Base-by-base conservation (phyloP, 1,140 invertebrate genomes). In the Papilio dardanus region DNA sequence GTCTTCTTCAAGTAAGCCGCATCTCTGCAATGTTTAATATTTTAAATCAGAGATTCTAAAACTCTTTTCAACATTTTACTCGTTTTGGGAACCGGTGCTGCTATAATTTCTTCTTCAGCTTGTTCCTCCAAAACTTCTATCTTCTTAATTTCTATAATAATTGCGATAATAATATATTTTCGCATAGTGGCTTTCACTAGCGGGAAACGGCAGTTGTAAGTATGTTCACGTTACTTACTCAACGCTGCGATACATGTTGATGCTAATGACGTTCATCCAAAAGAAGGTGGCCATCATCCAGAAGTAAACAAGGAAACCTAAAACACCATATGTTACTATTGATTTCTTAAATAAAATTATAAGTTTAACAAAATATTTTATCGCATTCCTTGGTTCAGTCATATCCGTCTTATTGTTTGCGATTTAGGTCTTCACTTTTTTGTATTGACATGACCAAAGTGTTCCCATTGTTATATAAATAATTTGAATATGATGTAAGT, bases 201-300 rank as follows among this genome's bases (percentile, higher is more conserved):
- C n/a, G n/a, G n/a, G n/a, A n/a, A n/a, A n/a, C n/a, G n/a, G n/a
- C n/a, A n/a, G n/a, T n/a, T n/a, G 14, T 71, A 30, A 71, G 65
- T 46, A 1, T 46, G 76, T 35, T n/a, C n/a, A 14, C 58, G 12
- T 35, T 71, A 91, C 95, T 95, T 91, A 96, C 96, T 94, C 90
- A 7, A 95, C 94, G 1, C 88, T 92, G 79, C 94, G 93, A 93
- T 95, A 96, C 33, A 96, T 94, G 81, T 96, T 96, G 58, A 96
- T 94, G 5, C 95, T 94, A 4, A 96, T 94, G 0, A 96, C 90
- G 77, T 95, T 95, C 84, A 96, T 88, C 96, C 96, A 96, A 81
- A 95, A 96, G 82, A 96, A 96, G 5, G 94, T 94, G 3, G 94
- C 92, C 79, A 96, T 88, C 91, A 96, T 95, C 86, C 94, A 94